These are phyloP conservation scores for Leptarthrus brevirostris DNA, from an alignment of 2,888 invertebrate genomes.

Conservation along the genomic window DNA sequence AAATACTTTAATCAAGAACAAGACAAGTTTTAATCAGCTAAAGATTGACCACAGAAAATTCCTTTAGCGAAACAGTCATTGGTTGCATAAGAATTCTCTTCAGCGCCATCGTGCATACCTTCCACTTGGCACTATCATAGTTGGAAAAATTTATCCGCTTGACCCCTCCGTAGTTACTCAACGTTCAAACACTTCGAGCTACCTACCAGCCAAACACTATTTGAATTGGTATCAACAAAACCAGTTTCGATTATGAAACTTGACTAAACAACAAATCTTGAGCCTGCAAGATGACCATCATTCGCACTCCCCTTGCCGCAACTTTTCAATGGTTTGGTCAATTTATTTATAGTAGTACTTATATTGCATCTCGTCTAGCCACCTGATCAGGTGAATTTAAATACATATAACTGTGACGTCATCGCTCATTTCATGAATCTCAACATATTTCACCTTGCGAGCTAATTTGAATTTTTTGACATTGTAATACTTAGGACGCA, in stretches of 20 bases:
- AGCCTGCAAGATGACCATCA: neutral
- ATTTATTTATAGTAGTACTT: too few species aligned
- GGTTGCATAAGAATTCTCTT: neutral
- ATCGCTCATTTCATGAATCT: neutral
- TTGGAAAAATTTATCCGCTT: neutral
- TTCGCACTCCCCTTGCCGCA: neutral
- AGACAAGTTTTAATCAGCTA: too few species aligned
- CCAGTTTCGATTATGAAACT: constrained; percentile 3
- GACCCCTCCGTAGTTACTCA: neutral
- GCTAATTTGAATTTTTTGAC: neutral
- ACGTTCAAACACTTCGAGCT: neutral
- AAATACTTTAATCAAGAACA: too few species aligned
- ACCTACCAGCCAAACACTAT: neutral
- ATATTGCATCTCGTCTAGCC: neutral
- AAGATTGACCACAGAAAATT: neutral
- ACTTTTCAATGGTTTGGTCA: too few species aligned
- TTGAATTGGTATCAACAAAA: constrained; percentile 3
- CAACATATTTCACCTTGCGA: neutral
- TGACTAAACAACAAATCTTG: neutral
- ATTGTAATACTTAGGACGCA: neutral
- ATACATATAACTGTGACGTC: neutral
- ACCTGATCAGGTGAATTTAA: neutral
- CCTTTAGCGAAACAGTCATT: neutral
- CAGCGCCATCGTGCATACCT: neutral
- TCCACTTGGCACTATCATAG: neutral